These are phyloP conservation scores for Sarcophaga bullata DNA, from an alignment of 1,140 invertebrate species.

Conservation along the genomic window DNA sequence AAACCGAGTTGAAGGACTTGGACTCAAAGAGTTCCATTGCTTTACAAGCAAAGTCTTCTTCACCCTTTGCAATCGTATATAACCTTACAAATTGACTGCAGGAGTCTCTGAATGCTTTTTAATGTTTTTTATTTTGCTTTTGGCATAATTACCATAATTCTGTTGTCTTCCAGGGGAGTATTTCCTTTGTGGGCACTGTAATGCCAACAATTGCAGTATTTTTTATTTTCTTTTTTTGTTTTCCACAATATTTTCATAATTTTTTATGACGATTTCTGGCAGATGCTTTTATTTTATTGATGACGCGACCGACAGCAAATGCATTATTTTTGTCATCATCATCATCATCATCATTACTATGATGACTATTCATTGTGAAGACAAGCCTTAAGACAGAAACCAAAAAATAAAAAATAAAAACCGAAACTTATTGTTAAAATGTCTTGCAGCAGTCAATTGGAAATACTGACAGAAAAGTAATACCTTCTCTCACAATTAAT, in stretches of 20 bases:
- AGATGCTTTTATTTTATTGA: conserved; percentile 12
- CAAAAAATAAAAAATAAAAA: background rate
- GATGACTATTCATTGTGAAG: background rate
- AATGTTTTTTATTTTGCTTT: background rate
- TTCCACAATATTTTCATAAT: background rate
- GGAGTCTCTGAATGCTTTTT: background rate
- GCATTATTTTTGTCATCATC: background rate
- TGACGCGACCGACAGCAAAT: background rate
- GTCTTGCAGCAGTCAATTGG: background rate
- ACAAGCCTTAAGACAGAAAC: background rate
- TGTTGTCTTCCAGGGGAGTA: background rate
- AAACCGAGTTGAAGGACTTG: too few species aligned
- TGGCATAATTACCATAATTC: background rate
- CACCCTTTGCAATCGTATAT: too few species aligned
- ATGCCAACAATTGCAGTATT: too few species aligned
- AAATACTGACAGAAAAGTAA: background rate
- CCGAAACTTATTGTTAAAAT: background rate
- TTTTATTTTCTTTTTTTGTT: too few species aligned
- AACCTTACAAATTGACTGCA: too few species aligned
- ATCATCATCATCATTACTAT: background rate
- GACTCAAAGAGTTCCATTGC: too few species aligned
- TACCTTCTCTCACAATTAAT: conserved; percentile 10
- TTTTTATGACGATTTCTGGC: background rate
- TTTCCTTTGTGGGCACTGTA: background rate
- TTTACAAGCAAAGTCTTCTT: too few species aligned